These are phyloP conservation scores for Atta colombica DNA, from an alignment of 1,140 invertebrate genomes.

Conservation along the genomic window DNA sequence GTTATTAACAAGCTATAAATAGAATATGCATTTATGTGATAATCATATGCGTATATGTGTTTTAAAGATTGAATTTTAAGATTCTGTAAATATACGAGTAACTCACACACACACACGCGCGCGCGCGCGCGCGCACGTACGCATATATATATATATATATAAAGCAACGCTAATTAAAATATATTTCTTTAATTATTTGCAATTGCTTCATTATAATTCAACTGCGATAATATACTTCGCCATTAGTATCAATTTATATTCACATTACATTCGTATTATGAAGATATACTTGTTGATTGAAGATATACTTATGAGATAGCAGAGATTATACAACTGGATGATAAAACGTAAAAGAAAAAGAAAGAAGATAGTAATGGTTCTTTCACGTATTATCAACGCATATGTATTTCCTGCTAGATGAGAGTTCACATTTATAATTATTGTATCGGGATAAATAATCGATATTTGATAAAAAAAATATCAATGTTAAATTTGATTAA, in stretches of 20 bases:
- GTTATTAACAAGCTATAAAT: conserved; percentile 52
- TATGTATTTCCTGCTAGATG: background rate
- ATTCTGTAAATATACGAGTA: conserved; percentile 26
- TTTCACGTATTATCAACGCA: background rate
- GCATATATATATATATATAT: no score
- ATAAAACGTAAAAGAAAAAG: conserved; percentile 5
- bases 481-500: background rate
- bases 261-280: conserved; percentile 50
- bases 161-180: conserved; percentile 60
- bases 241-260: conserved; percentile 61
- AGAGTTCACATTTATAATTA: background rate
- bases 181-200: conserved; percentile 62
- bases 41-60: background rate
- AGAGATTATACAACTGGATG: conserved; percentile 19
- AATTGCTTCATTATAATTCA: conserved; percentile 71
- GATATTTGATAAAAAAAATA: background rate
- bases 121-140: no score
- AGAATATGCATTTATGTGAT: conserved; percentile 50
- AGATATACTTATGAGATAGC: background rate
- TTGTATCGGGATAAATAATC: background rate
- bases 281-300: conserved; percentile 22
- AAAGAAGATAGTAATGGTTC: background rate
- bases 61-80: conserved; percentile 69
- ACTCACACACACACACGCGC: no score
- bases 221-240: conserved; percentile 31